These are phyloP conservation scores for Sisyra terminalis DNA, from an alignment of 2,888 invertebrate genomes.

Conservation along the genomic window DNA sequence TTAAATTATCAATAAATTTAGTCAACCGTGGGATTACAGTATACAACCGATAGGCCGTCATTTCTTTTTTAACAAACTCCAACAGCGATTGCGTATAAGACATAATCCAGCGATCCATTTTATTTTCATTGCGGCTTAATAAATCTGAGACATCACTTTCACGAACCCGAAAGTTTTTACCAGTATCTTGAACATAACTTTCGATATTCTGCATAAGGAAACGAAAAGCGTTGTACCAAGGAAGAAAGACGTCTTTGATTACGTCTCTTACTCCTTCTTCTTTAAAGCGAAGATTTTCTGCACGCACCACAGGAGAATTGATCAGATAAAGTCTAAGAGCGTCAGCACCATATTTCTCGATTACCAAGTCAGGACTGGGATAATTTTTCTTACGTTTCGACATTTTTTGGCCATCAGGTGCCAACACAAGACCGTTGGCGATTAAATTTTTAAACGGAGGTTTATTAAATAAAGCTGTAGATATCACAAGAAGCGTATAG, in stretches of 20 bases:
- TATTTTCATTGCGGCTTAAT: constrained; percentile 35
- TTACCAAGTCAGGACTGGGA: constrained; percentile 87
- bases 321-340: constrained; percentile 90
- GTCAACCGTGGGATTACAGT: constrained; percentile 88
- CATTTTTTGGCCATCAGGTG: constrained; percentile 99
- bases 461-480: constrained; percentile 88
- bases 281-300: constrained; percentile 90
- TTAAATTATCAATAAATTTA: constrained; percentile 92
- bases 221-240: constrained; percentile 89
- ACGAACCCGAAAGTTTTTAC: constrained; percentile 22
- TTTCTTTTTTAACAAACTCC: constrained; percentile 76
- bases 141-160: constrained; percentile 17
- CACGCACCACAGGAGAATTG: constrained; percentile 95
- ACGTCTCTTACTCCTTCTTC: constrained; percentile 95
- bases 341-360: constrained; percentile 90
- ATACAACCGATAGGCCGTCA: constrained; percentile 87
- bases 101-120: constrained; percentile 95
- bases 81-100: constrained; percentile 91
- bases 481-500: constrained; percentile 93
- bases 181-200: constrained; percentile 48
- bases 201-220: constrained; percentile 91
- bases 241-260: constrained; percentile 92
- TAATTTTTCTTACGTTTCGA: constrained; percentile 98
- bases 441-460: constrained; percentile 97
- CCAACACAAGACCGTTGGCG: constrained; percentile 88